Conservation (phyloP, 2,797 vertebrate genomes). For the Esox lucius region DNA sequence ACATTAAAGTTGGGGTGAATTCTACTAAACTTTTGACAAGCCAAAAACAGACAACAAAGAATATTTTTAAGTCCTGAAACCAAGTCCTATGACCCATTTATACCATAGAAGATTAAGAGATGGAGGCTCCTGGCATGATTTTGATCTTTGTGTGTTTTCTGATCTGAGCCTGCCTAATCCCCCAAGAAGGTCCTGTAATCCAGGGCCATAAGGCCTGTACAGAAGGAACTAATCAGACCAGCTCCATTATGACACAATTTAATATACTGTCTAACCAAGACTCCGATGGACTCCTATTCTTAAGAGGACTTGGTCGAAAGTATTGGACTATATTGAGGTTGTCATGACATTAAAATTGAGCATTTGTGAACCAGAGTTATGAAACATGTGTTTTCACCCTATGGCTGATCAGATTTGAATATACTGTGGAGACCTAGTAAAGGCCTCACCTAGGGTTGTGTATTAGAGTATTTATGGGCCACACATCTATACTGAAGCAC, state of each 20-base stretch:
- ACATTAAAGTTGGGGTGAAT: neutral
- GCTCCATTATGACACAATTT: neutral
- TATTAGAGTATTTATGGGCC: neutral
- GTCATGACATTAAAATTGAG: neutral
- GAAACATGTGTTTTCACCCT: neutral
- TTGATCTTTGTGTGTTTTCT: conserved; percentile 32
- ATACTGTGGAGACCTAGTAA: neutral
- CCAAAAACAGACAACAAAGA: neutral
- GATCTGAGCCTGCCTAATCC: conserved; percentile 31
- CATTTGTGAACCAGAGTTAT: neutral
- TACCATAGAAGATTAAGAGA: conserved; percentile 29
- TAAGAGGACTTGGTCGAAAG: neutral
- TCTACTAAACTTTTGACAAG: neutral
- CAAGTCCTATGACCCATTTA: conserved; percentile 10
- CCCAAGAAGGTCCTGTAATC: conserved; percentile 30
- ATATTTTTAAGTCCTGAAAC: neutral
- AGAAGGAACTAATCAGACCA: conserved; percentile 27
- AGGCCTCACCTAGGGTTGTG: neutral
- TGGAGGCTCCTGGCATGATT: conserved; percentile 25
- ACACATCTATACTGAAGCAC: neutral
- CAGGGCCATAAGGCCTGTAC: conserved; percentile 20
- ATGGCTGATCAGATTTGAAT: too few species aligned
- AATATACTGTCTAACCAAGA: neutral
- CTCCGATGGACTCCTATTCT: neutral
- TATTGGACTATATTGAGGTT: neutral